Conservation (phyloP, 2,113 vertebrate genomes). For the Sorex araneus region DNA sequence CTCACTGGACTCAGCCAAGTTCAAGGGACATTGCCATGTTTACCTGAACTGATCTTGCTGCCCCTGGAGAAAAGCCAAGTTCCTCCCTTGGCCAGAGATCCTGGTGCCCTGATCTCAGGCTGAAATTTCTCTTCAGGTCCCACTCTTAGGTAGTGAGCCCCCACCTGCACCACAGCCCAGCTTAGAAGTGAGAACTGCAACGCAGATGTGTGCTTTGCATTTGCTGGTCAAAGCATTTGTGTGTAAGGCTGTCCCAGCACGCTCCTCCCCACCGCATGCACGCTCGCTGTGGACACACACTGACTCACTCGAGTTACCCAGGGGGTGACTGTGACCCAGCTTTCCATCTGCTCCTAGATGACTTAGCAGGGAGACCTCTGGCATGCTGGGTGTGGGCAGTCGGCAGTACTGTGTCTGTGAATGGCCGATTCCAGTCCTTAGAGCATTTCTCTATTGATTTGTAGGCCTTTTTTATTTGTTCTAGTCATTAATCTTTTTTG, state of each 20-base stretch:
- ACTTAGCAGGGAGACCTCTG: too few relatives aligned
- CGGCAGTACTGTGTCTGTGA: not conserved
- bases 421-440: not conserved
- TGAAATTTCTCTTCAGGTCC: accelerated
- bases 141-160: not conserved
- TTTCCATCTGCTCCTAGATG: not conserved
- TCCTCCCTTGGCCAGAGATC: not conserved
- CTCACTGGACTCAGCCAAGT: not conserved
- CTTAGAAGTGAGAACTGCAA: not conserved
- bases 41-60: not conserved
- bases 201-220: not conserved
- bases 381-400: not conserved
- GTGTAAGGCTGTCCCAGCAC: not conserved
- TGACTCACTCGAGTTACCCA: not conserved
- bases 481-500: conserved; percentile 62
- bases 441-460: conserved; percentile 40
- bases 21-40: not conserved
- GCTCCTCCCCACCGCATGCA: accelerated
- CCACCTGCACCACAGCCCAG: too few relatives aligned
- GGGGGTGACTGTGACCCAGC: not conserved
- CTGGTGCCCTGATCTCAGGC: not conserved
- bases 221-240: not conserved
- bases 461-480: conserved; percentile 47
- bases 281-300: accelerated
- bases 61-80: not conserved